Base-by-base conservation (phyloP, 2,888 invertebrate species). In the Boloria selene region DNA sequence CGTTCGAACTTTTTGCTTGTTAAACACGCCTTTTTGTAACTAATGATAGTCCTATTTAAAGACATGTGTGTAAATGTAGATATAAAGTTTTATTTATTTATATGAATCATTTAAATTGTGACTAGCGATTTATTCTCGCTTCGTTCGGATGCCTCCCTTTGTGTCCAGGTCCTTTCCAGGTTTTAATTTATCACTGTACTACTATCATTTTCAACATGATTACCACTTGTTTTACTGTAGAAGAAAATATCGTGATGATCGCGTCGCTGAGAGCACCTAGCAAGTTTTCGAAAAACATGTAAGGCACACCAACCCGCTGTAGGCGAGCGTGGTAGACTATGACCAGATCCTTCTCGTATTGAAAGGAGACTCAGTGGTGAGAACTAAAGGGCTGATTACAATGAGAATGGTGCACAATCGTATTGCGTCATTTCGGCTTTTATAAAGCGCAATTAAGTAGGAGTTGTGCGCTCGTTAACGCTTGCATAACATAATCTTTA, bases 401-500 rank as follows among this genome's bases (percentile, higher is more conserved):
- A 50, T 26, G 38, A 50, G 13, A 60, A 60, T 38, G 13, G 42
- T 13, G 17, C 47, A 64, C 64, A 53, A 47, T 50, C 45, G 56
- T n/a, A 31, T 64, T 59, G 56, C 56, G 47, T 59, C 58, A 51
- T 31, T 16, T 17, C 47, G 47, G 47, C 10, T 16, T 38, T 60
- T 17, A 50, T 50, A 49, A 60, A 17, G 50, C 31, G 49, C 7
- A 31, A 13, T 13, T 31, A 18, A 31, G 14, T 10, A 38, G 60
- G 26, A 45, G 51, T 47, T 47, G 52, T 52, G 59, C 49, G 42
- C 26, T 61, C n/a, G 60, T 61, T 42, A 42, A 44, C 42, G 52
- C 45, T 44, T n/a, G 58, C 51, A 44, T 58, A n/a, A 31, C 31
- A 26, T 26, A 31, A 31, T 31, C 47, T 47, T 47, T 47, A 14